Conservation (phyloP, 2,797 vertebrate species). For the Myotis daubentonii region DNA sequence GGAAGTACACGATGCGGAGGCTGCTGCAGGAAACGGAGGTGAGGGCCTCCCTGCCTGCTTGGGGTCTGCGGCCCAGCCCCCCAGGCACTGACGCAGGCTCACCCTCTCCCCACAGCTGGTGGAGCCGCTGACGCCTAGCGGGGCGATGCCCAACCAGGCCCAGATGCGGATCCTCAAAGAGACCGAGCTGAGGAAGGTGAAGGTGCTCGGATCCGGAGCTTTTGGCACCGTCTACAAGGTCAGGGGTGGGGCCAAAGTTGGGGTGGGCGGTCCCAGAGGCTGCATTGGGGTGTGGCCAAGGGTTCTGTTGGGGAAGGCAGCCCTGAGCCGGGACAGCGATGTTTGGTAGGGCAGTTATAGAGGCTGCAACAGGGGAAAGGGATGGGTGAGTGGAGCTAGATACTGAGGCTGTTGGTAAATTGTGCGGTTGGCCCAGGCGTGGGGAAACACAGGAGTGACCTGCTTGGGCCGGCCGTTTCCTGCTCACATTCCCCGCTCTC, state of each 20-base stretch:
- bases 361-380: not conserved
- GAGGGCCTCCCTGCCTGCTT: not conserved
- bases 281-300: fast-evolving
- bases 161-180: slow-evolving; percentile 99
- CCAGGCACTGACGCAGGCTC: not conserved
- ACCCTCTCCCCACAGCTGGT: slow-evolving; percentile 87
- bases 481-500: not conserved
- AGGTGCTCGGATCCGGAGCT: slow-evolving; percentile 95
- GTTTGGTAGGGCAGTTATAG: not conserved
- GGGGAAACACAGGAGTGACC: not conserved
- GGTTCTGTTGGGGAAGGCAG: no score
- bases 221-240: slow-evolving; percentile 98
- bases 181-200: slow-evolving; percentile 96
- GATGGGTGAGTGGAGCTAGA: not conserved
- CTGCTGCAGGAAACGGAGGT: slow-evolving; percentile 96
- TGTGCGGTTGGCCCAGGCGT: not conserved
- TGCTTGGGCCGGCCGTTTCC: not conserved
- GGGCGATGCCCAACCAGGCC: slow-evolving; percentile 96
- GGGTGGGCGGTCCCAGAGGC: not conserved
- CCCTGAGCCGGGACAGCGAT: not conserved
- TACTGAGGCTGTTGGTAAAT: not conserved
- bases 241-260: slow-evolving; percentile 40
- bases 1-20: slow-evolving; percentile 92
- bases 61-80: not conserved
- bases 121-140: slow-evolving; percentile 96